A percentile compares a stretch with the other conserved stretches of the same genome.
Conservation (phyloP, 2,113 vertebrate genomes). For the Ictalurus punctatus region DNA sequence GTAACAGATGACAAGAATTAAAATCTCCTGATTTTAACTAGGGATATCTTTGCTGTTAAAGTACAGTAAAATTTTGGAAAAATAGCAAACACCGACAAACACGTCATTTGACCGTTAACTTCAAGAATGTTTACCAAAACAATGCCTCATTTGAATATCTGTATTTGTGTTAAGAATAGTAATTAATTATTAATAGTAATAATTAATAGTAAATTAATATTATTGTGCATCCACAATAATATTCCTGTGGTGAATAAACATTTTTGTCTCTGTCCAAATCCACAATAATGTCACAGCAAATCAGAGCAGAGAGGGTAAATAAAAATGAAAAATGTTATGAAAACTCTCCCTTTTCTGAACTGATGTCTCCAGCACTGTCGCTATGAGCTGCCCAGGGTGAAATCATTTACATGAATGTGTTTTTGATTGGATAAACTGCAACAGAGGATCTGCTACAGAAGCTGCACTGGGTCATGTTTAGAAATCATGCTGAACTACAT, state of each 20-base stretch:
- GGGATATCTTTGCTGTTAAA: not conserved
- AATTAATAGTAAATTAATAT: no score
- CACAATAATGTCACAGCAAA: not conserved
- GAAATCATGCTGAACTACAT: not conserved
- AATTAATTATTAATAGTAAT: no score
- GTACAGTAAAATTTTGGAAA: not conserved
- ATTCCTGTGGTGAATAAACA: not conserved
- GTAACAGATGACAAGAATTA: not conserved
- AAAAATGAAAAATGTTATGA: not conserved
- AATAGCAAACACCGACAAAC: not conserved
- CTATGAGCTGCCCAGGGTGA: not conserved
- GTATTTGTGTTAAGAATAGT: not conserved
- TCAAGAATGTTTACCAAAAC: not conserved
- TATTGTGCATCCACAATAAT: not conserved
- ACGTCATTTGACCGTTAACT: not conserved
- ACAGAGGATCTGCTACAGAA: not conserved
- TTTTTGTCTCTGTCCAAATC: not conserved
- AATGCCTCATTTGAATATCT: not conserved
- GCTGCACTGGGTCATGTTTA: not conserved
- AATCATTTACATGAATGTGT: not conserved
- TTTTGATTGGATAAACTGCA: not conserved
- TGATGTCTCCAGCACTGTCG: not conserved
- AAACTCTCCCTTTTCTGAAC: not conserved
- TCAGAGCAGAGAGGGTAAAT: not conserved
- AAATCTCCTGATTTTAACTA: not conserved